Conservation (phyloP, 2,113 vertebrate genomes). For the Manacus vitellinus region DNA sequence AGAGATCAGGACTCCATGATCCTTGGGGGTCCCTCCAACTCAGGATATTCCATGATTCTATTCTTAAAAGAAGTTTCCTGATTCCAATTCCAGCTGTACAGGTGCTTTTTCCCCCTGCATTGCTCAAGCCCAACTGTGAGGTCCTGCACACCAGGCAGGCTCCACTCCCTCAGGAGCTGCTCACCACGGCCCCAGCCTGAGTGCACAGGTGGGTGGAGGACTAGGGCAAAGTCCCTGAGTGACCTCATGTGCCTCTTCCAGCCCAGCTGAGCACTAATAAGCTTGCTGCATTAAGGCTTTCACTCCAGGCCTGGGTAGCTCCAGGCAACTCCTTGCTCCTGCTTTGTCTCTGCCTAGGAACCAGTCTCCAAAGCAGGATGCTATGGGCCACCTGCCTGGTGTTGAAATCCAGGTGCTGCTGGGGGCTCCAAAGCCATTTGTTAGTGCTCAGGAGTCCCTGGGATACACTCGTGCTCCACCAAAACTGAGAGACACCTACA, state of each 20-base stretch:
- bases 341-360: neutral
- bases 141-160: neutral
- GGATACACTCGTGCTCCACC: no score
- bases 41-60: neutral
- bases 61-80: neutral
- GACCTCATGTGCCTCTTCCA: constrained; percentile 13
- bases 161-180: neutral
- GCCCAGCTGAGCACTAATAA: neutral
- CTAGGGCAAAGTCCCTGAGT: neutral
- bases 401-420: neutral
- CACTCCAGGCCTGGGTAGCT: constrained; percentile 15
- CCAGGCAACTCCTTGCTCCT: neutral
- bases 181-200: neutral
- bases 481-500: neutral
- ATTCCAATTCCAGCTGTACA: neutral
- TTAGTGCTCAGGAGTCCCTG: neutral
- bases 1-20: neutral
- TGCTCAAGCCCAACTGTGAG: neutral
- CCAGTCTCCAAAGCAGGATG: neutral
- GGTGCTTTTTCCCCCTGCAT: neutral
- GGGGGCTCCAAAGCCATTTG: neutral
- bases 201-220: neutral
- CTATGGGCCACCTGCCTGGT: rapidly evolving
- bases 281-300: constrained; percentile 22
- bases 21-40: neutral